phyloP scores from a whole-genome alignment of 2,797 vertebrate genomes.

The Pangasius larnaudii region DNA sequence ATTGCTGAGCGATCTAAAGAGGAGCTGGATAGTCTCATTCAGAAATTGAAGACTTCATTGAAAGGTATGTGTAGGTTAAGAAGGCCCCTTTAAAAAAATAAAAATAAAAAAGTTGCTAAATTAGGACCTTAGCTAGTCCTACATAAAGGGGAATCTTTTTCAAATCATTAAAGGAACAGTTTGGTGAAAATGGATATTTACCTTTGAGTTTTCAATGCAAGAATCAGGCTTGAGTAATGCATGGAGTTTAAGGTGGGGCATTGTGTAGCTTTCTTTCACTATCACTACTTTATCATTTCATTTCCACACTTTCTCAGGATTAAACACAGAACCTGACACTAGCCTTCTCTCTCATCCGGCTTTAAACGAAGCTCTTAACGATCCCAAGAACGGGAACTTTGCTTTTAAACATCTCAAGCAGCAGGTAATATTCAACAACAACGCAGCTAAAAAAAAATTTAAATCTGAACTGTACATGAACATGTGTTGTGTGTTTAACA shows the following conservation, averaged over 20 bases:
- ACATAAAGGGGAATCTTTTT: neutral
- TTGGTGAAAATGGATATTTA: neutral
- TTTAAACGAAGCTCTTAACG: constrained; percentile 80
- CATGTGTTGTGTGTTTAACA: constrained; percentile 62
- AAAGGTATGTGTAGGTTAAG: constrained; percentile 72
- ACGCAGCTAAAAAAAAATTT: neutral
- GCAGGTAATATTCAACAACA: constrained; percentile 78
- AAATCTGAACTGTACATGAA: neutral
- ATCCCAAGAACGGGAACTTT: constrained; percentile 89
- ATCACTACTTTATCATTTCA: neutral
- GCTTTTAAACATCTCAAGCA: constrained; percentile 94
- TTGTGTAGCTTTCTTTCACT: neutral
- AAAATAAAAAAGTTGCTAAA: neutral
- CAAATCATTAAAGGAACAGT: neutral
- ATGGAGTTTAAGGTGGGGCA: neutral
- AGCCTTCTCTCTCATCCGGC: constrained; percentile 80
- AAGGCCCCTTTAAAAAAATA: neutral
- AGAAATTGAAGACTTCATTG: constrained; percentile 79
- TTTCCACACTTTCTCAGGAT: constrained; percentile 68
- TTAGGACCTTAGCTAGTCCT: neutral
- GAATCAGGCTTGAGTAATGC: neutral
- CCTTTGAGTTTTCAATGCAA: neutral
- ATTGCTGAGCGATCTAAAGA: constrained; percentile 79
- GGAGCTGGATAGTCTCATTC: constrained; percentile 80
- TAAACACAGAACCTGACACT: constrained; percentile 75